Percentiles rank a stretch among this genome's conserved stretches.
phyloP scores from a whole-genome alignment of 2,888 invertebrate species.

The Sarcophaga rosellei region DNA sequence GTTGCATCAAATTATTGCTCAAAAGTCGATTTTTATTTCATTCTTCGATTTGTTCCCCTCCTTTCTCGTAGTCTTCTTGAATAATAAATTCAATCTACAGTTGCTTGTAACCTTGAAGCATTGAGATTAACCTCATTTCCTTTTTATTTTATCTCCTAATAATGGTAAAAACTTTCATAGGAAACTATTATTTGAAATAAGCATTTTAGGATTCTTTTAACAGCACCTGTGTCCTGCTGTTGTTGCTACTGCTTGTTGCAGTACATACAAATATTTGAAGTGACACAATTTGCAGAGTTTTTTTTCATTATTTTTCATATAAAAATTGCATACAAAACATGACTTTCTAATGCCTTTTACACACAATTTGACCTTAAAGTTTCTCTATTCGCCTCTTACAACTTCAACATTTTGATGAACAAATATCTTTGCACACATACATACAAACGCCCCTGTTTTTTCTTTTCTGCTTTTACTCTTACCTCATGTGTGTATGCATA shows the following conservation, averaged over 20 bases:
- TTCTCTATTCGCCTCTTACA: neutral
- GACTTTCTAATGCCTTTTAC: slow-evolving; percentile 28
- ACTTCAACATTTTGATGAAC: neutral
- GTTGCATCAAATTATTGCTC: no score
- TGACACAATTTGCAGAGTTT: neutral
- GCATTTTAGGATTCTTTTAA: neutral
- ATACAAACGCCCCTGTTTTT: neutral
- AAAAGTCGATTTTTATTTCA: no score
- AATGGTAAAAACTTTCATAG: neutral
- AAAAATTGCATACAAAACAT: slow-evolving; percentile 24
- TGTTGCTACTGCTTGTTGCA: neutral
- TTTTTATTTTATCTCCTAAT: neutral
- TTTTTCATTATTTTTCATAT: neutral
- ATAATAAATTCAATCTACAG: neutral
- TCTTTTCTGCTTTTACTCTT: neutral
- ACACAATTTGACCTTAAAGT: slow-evolving; percentile 51
- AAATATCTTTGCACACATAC: neutral
- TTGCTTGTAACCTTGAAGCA: neutral
- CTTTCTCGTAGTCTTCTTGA: neutral
- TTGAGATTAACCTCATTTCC: neutral
- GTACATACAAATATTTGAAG: neutral
- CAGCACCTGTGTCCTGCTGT: neutral
- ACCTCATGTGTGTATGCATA: no score
- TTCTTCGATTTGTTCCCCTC: neutral
- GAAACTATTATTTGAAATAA: neutral